Conservation (phyloP, 2,797 vertebrate genomes). For the Falco concolor region DNA sequence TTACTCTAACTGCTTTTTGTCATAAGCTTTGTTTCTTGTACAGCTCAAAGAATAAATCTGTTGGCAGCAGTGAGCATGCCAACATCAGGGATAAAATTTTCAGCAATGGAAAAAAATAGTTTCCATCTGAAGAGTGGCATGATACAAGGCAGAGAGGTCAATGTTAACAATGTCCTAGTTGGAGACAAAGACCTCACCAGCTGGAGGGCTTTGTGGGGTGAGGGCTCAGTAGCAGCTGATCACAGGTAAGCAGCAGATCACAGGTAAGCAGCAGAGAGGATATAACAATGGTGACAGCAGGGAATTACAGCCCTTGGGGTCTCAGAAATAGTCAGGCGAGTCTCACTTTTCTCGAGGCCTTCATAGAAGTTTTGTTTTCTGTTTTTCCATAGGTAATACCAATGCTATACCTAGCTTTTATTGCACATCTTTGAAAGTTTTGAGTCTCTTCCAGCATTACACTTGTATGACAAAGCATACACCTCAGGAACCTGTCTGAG, state of each 20-base stretch:
- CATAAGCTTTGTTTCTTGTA: not conserved
- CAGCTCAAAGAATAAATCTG: not conserved
- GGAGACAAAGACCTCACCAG: not conserved
- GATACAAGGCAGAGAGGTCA: not conserved
- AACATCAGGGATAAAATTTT: not conserved
- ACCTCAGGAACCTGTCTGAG: not conserved
- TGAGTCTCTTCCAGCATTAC: not conserved
- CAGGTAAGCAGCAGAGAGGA: not conserved
- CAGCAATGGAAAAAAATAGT: not conserved
- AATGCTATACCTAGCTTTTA: not conserved
- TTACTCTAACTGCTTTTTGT: not conserved
- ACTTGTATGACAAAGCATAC: not conserved
- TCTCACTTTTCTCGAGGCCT: not conserved
- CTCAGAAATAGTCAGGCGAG: not conserved
- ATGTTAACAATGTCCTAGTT: not conserved
- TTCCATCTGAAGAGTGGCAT: not conserved
- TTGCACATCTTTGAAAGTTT: not conserved
- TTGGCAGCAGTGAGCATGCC: not conserved
- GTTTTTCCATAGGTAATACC: not conserved
- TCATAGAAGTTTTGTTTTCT: not conserved
- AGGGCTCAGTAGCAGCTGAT: not conserved
- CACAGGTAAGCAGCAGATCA: not conserved
- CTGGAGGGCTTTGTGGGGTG: not conserved
- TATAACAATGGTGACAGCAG: fast-evolving
- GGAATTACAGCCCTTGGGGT: not conserved